Base-by-base conservation (phyloP, 2,113 vertebrate species). In the Xenus cinereus region DNA sequence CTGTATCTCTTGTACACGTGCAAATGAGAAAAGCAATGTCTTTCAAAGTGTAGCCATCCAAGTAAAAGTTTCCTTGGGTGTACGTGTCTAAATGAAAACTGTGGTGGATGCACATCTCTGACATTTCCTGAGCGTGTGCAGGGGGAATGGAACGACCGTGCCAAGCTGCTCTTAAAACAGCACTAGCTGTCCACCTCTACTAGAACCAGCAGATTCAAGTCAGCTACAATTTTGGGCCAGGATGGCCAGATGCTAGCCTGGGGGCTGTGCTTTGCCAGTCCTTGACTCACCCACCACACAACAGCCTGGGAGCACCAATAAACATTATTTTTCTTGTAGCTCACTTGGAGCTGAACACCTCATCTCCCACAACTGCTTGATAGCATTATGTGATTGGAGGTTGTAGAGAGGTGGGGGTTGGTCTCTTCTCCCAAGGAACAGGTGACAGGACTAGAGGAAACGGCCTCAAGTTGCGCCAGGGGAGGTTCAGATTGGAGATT, bases 171-270 rank as follows among this genome's bases (percentile, higher is more conserved):
- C 69, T 37, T 41, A 41, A 62, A 85, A 21, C 6, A 28, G 15
- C 43, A 63, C 23, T 7, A 28, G 63, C 27, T 33, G 48, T 14
- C 41, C 32, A 19, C 0, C 0, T 30, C 57, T 77, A 9, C 68
- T 15, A 41, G 43, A 64, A 54, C 35, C 28, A 64, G 64, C 24
- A 60, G 74, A 57, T 50, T 50, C 12, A 8, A 0, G 3, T n/a
- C 50, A 91, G 41, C 35, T 24, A 12, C 14, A 53, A 39, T 64
- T 89, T 26, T 64, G 66, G 43, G 37, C 8, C 28, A 43, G 43
- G 54, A 46, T 19, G 48, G 53, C 24, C 54, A n/a, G 51, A 39
- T 23, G 30, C 39, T 51, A 74, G 27, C 21, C 69, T 54, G 27
- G 32, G 39, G 50, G 7, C 54, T 16, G 16, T 8, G 13, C 23